A percentile compares a stretch with the other conserved stretches of the same genome.
These are phyloP conservation scores for Melanerpes aurifrons DNA, from an alignment of 2,113 vertebrate species.

Conservation along the genomic window DNA sequence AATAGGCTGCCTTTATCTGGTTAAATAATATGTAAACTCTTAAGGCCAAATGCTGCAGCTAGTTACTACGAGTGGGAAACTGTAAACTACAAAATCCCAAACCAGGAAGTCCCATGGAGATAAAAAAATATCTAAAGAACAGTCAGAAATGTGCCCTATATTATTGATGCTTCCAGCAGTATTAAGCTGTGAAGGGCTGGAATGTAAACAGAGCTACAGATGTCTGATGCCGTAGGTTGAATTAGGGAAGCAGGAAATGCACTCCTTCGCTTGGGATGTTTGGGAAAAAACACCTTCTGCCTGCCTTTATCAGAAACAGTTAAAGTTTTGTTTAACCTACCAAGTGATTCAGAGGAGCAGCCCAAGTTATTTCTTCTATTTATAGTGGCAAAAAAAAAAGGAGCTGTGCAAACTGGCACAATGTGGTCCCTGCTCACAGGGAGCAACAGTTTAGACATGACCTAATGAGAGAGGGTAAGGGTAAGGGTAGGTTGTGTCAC, in stretches of 20 bases:
- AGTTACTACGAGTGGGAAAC: constrained; percentile 62
- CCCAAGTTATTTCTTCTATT: neutral
- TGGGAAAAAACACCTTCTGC: constrained; percentile 64
- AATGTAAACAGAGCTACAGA: constrained; percentile 69
- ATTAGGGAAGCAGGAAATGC: constrained; percentile 62
- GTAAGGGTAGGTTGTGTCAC: neutral
- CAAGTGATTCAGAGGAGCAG: neutral
- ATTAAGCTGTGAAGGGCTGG: constrained; percentile 65
- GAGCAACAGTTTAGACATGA: neutral
- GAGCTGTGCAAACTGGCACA: neutral
- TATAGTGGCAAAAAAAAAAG: neutral
- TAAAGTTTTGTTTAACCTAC: constrained; percentile 62
- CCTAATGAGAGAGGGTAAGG: neutral
- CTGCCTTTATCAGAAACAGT: constrained; percentile 51
- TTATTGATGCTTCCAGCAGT: constrained; percentile 64
- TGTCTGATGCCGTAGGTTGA: constrained; percentile 65
- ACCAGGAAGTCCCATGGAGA: constrained; percentile 67
- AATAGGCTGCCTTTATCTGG: constrained; percentile 48
- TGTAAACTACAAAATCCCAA: constrained; percentile 67
- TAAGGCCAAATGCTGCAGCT: constrained; percentile 63
- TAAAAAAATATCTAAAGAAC: constrained; percentile 69
- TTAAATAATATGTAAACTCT: constrained; percentile 67
- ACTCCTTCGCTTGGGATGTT: constrained; percentile 57
- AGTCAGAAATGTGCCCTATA: constrained; percentile 65
- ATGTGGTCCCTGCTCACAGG: neutral